A percentile compares a stretch with the other conserved stretches of the same genome.
These are phyloP conservation scores for Actenoides hombroni DNA, from an alignment of 2,113 vertebrate genomes.

Conservation along the genomic window DNA sequence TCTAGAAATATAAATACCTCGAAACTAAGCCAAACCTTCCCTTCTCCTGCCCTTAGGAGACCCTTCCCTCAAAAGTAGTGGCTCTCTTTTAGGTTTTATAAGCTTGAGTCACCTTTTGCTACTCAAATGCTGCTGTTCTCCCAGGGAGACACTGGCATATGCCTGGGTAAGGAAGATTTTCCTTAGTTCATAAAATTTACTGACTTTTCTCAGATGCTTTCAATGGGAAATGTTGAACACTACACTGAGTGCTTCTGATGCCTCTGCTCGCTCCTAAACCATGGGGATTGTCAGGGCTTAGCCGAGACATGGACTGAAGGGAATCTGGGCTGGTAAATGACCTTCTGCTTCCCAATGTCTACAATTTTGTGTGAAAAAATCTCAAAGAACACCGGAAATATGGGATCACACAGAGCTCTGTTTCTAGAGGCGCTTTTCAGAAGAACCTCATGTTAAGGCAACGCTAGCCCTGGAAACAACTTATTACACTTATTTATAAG, in stretches of 20 bases:
- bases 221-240: too few species aligned
- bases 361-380: not conserved
- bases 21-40: too few species aligned
- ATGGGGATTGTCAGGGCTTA: not conserved
- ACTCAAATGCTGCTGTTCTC: too few species aligned
- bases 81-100: too few species aligned
- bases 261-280: not conserved
- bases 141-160: too few species aligned
- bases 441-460: not conserved
- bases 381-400: not conserved
- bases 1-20: too few species aligned
- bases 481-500: slow-evolving; percentile 40
- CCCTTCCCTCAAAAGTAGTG: too few species aligned
- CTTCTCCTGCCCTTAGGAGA: too few species aligned
- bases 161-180: not conserved
- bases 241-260: not conserved
- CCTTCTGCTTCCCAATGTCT: not conserved
- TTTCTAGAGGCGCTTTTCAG: not conserved
- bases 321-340: not conserved
- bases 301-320: not conserved
- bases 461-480: not conserved
- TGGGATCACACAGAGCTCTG: not conserved
- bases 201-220: not conserved
- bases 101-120: too few species aligned
- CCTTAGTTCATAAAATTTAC: not conserved